These are phyloP conservation scores for Euplagia quadripunctaria DNA, from an alignment of 2,888 invertebrate species.

Conservation along the genomic window DNA sequence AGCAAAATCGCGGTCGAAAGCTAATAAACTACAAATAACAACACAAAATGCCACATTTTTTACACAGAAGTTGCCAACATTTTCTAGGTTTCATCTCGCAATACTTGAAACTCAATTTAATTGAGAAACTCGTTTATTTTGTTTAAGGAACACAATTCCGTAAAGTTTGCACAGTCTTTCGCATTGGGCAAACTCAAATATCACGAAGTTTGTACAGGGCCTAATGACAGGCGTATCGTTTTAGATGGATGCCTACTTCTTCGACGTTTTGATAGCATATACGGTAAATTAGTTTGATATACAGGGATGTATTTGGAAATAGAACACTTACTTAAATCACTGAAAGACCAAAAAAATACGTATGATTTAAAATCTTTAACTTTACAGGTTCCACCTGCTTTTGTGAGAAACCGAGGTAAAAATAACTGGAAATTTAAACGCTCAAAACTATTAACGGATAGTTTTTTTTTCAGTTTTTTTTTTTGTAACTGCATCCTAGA, in stretches of 20 bases:
- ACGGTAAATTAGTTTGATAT: not conserved
- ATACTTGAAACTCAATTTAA: constrained; percentile 35
- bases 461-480: no score
- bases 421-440: no score
- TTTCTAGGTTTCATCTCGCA: constrained; percentile 38
- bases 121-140: constrained; percentile 47
- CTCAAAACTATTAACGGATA: no score
- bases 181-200: constrained; percentile 38
- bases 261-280: not conserved
- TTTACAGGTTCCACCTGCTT: no score
- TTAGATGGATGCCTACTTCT: constrained; percentile 16
- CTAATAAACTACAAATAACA: constrained; percentile 11
- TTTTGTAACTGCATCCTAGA: no score
- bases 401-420: no score
- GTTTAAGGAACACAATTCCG: constrained; percentile 33
- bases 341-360: no score
- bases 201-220: constrained; percentile 33
- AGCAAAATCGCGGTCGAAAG: not conserved
- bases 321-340: no score
- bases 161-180: constrained; percentile 41
- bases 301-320: no score
- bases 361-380: no score
- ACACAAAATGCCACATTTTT: not conserved
- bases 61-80: not conserved
- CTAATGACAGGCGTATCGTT: constrained; percentile 46